Evolutionary conservation across 2,888 invertebrate species (phyloP), one percentile per base, ranked within the genome.

Genomic region (Pseudanteris insignis): DNA sequence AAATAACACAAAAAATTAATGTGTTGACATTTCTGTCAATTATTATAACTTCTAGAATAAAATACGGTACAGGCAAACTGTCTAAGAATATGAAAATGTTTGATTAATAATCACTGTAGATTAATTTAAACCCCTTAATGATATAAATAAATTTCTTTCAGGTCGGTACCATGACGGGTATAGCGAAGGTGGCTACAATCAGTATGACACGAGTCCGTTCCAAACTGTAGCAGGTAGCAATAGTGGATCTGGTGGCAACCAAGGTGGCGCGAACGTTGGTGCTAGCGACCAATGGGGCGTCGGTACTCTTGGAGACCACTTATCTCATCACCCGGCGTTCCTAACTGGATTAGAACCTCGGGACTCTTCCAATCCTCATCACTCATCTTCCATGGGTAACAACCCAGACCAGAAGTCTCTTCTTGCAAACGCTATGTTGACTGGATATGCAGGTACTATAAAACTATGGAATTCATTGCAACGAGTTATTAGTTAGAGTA

Each of bases 141-240:
- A 26, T 26, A 6, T 2, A 26, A 10, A 3, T 9, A 13, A 13
- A 13, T 8, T 24, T 10, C n/a, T 60, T 36, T 2, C 44, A 78
- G 79, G 76, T 59, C 78, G 80, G 33, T 79, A 78, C 54, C 78
- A 79, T 60, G 82, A 77, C 79, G 81, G 84, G 62, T 84, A 71
- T 46, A 78, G 73, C 67, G 75, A 83, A 73, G 83, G 86, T 51
- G 81, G 81, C 24, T 86, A 86, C 71, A 81, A 81, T 30, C 84
- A 86, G 25, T 89, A 88, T 76, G 88, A 88, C 72, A 82, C 85
- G 41, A 82, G 86, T 60, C 86, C 88, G 63, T 91, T 90, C 78
- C 90, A 91, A 77, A 88, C 89, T 53, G 91, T 91, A 69, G 88
- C 88, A 33, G 86, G 84, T 67, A 85, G 85, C 72, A 81, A 85